Percentiles rank a stretch among this genome's conserved stretches.
Evolutionary conservation across 2,888 invertebrate species (phyloP).

Genomic region (Philonicus albiceps): DNA sequence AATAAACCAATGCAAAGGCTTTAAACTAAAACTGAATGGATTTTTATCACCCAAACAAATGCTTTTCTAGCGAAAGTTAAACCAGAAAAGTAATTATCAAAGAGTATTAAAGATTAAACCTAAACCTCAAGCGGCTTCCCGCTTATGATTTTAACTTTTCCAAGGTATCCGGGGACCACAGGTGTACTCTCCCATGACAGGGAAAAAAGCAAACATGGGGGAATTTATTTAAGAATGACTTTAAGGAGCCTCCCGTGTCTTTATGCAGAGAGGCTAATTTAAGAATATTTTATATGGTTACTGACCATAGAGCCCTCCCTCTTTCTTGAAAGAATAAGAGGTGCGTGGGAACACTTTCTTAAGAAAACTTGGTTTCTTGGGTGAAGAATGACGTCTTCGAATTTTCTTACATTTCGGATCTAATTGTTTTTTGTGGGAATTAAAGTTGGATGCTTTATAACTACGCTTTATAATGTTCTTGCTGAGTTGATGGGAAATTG

Average conservation of each 20-base stretch:
- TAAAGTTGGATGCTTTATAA: not conserved
- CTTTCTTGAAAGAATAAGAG: conserved; percentile 26
- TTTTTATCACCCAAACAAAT: not conserved
- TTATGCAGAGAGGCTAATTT: conserved; percentile 30
- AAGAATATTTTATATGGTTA: conserved; percentile 43
- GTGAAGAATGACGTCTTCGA: conserved; percentile 24
- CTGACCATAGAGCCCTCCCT: conserved; percentile 43
- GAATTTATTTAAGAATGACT: conserved; percentile 44
- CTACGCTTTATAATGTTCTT: not conserved
- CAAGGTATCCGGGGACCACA: not conserved
- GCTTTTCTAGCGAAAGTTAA: not conserved
- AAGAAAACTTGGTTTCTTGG: not conserved
- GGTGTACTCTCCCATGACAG: conserved; percentile 47
- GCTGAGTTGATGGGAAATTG: not conserved
- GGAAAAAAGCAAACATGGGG: conserved; percentile 8
- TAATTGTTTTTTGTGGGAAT: conserved; percentile 35
- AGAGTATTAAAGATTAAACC: not conserved
- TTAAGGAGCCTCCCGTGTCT: conserved; percentile 40
- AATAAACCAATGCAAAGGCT: not conserved
- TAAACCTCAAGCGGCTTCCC: not conserved
- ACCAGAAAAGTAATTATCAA: not conserved
- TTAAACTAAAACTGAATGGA: not conserved
- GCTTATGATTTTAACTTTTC: not conserved
- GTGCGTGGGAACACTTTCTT: conserved; percentile 41
- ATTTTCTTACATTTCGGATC: conserved; percentile 13